Conservation (phyloP, 2,113 vertebrate species). For the mouse (Mus musculus) region DNA sequence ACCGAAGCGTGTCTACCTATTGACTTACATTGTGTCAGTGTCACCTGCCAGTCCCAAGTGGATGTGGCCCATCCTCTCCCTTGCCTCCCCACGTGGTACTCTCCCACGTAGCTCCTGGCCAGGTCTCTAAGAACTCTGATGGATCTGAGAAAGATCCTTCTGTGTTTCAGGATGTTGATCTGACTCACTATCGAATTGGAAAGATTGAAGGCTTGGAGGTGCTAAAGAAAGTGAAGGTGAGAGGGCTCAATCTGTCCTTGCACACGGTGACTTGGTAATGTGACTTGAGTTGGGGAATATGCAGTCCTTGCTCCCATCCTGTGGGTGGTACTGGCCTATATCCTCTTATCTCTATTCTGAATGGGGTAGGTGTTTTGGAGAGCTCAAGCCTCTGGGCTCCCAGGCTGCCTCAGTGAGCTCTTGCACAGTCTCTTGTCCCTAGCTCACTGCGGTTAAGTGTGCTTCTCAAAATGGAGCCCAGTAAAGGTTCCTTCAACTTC, state of each 20-base stretch:
- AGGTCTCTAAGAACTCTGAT: not conserved
- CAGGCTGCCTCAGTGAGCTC: not conserved
- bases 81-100: accelerated
- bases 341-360: accelerated
- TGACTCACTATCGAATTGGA: slow-evolving; percentile 98
- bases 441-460: not conserved
- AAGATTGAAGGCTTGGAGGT: slow-evolving; percentile 98
- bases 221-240: slow-evolving; percentile 96
- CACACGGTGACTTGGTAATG: not conserved
- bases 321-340: accelerated
- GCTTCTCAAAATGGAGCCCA: not conserved
- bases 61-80: accelerated
- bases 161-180: slow-evolving; percentile 94
- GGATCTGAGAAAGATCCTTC: not conserved
- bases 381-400: not conserved
- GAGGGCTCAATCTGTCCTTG: not conserved
- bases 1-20: not conserved
- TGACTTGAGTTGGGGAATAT: not conserved
- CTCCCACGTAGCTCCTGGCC: accelerated
- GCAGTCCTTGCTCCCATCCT: not conserved
- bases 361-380: accelerated
- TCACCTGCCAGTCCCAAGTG: no score
- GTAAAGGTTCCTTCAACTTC: not conserved
- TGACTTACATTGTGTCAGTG: accelerated
- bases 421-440: accelerated